These are phyloP conservation scores for Drosophila mercatorum DNA, from an alignment of 2,888 invertebrate species.

Conservation along the genomic window DNA sequence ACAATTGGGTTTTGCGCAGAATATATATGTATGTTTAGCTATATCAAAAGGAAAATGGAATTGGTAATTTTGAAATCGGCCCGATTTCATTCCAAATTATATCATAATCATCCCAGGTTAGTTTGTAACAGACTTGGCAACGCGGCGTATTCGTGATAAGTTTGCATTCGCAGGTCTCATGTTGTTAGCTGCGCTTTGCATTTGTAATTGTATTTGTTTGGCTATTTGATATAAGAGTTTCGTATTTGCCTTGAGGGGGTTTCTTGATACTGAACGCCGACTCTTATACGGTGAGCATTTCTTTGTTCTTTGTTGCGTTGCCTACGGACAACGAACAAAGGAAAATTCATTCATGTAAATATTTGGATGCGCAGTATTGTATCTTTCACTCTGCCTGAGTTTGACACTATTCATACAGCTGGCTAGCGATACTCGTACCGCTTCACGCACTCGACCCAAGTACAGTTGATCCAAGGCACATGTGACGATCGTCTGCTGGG, in stretches of 20 bases:
- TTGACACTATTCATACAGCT: not conserved
- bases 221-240: slow-evolving; percentile 15
- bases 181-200: not conserved
- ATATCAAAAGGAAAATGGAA: not conserved
- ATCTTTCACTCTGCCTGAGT: slow-evolving; percentile 6
- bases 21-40: not conserved
- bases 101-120: slow-evolving; percentile 5
- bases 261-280: slow-evolving; percentile 32
- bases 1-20: not conserved
- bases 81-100: slow-evolving; percentile 11
- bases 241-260: slow-evolving; percentile 2
- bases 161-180: not conserved
- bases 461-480: slow-evolving; percentile 51
- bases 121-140: slow-evolving; percentile 3
- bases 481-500: slow-evolving; percentile 17
- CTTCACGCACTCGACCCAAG: slow-evolving; percentile 11
- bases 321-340: slow-evolving; percentile 48
- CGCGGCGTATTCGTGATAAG: slow-evolving; percentile 40
- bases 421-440: not conserved
- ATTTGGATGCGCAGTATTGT: slow-evolving; percentile 44
- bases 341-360: slow-evolving; percentile 40
- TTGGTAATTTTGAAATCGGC: not conserved
- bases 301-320: slow-evolving; percentile 57
- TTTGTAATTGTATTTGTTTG: slow-evolving; percentile 1
- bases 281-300: not conserved